Conservation (phyloP, 2,797 vertebrate genomes). For the Synaphobranchus kaupii region DNA sequence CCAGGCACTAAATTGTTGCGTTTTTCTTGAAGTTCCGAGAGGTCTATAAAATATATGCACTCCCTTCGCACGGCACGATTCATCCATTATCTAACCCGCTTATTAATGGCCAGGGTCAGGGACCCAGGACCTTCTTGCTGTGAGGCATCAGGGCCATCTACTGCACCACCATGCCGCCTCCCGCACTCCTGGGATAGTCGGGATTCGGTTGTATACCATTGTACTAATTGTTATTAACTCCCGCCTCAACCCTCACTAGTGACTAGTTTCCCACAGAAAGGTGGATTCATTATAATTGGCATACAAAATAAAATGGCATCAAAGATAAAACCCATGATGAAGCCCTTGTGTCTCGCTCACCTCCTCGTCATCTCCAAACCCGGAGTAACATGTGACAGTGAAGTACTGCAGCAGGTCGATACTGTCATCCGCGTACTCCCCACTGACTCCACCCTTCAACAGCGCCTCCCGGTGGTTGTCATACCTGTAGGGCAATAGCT, state of each 20-base stretch:
- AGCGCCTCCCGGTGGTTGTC: constrained; percentile 94
- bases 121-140: too few relatives aligned
- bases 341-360: constrained; percentile 60
- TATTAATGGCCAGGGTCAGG: too few relatives aligned
- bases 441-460: constrained; percentile 85
- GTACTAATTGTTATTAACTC: neutral
- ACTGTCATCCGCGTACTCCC: constrained; percentile 90
- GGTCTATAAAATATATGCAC: neutral
- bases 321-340: neutral
- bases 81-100: too few relatives aligned
- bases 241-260: neutral
- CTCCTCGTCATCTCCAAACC: constrained; percentile 89
- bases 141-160: too few relatives aligned
- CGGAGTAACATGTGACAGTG: constrained; percentile 92
- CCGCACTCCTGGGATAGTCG: neutral
- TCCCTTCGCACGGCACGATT: neutral
- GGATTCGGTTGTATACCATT: neutral
- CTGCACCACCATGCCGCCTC: too few relatives aligned
- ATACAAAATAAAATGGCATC: neutral
- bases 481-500: constrained; percentile 75
- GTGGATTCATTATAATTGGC: neutral
- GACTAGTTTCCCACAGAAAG: neutral
- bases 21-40: neutral
- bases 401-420: constrained; percentile 90
- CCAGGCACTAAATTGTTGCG: neutral